Evolutionary conservation across 1,140 invertebrate species (phyloP).

Genomic region (Lasioglossum baleicum): DNA sequence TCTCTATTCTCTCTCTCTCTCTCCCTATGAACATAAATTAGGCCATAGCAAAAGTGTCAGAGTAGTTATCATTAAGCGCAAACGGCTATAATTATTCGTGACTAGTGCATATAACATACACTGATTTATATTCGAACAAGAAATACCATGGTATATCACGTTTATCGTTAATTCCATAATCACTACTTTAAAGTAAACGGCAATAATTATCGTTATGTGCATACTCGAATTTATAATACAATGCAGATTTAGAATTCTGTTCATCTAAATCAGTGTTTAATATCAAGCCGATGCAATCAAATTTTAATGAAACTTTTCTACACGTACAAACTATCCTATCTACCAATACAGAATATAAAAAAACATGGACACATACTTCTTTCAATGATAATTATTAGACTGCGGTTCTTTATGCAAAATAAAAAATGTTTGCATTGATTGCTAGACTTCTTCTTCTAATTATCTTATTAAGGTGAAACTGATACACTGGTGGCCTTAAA

Average conservation of each 20-base stretch:
- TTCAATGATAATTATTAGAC: no score
- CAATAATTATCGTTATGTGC: conserved; percentile 18
- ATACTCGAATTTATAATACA: conserved; percentile 13
- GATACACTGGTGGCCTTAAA: no score
- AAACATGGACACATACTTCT: not conserved
- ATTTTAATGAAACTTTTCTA: not conserved
- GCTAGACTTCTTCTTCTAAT: no score
- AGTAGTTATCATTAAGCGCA: not conserved
- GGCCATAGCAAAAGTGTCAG: conserved; percentile 22
- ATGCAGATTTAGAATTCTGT: conserved; percentile 7
- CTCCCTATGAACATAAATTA: conserved; percentile 31
- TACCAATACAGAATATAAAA: not conserved
- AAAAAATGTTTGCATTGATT: no score
- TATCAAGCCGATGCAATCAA: conserved; percentile 9
- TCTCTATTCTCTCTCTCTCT: not conserved
- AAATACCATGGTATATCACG: not conserved
- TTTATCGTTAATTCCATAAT: conserved; percentile 3
- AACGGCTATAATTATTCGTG: conserved; percentile 12
- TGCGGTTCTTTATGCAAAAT: no score
- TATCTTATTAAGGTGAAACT: no score
- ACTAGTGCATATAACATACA: conserved; percentile 11
- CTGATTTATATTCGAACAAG: not conserved
- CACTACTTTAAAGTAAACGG: not conserved
- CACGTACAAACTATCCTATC: not conserved
- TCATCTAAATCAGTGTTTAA: conserved; percentile 23